These are phyloP conservation scores for Bugula neritina DNA, from an alignment of 2,888 invertebrate species.

Conservation along the genomic window DNA sequence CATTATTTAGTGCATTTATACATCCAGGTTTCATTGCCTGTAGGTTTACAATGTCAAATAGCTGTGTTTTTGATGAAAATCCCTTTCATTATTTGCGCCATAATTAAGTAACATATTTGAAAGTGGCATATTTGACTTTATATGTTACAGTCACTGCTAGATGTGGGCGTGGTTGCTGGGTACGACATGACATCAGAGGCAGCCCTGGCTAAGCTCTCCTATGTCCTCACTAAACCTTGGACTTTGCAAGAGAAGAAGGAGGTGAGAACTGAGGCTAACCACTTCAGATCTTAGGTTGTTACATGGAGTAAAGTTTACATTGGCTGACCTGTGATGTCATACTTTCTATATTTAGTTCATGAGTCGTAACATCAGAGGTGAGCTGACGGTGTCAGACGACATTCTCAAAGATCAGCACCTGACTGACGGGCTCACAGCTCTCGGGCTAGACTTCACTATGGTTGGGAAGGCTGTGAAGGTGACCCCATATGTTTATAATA, in stretches of 20 bases:
- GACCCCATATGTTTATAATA: not conserved
- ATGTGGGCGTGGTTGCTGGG: conserved; percentile 71
- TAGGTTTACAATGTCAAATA: too few species aligned
- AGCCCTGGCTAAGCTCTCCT: conserved; percentile 81
- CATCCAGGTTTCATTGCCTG: too few species aligned
- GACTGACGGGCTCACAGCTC: not conserved
- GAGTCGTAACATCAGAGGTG: conserved; percentile 3
- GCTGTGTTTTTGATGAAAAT: too few species aligned
- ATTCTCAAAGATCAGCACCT: not conserved
- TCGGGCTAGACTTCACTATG: not conserved
- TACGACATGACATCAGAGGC: conserved; percentile 90
- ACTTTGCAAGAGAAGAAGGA: conserved; percentile 49
- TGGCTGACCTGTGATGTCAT: too few species aligned
- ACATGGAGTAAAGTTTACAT: too few species aligned
- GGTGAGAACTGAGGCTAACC: conserved; percentile 33
- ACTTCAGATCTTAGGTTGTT: too few species aligned
- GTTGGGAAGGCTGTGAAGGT: conserved; percentile 15
- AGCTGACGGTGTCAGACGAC: conserved; percentile 13
- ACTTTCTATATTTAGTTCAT: conserved; percentile 13
- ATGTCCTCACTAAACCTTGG: conserved; percentile 71
- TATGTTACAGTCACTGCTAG: conserved; percentile 58
- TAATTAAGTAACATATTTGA: too few species aligned
- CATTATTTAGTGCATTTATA: too few species aligned
- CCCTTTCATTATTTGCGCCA: too few species aligned
- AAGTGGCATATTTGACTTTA: not conserved